Percentiles rank a stretch among this genome's conserved stretches.
Conservation (phyloP, 2,888 invertebrate species). For the Eugnorisma glareosa region DNA sequence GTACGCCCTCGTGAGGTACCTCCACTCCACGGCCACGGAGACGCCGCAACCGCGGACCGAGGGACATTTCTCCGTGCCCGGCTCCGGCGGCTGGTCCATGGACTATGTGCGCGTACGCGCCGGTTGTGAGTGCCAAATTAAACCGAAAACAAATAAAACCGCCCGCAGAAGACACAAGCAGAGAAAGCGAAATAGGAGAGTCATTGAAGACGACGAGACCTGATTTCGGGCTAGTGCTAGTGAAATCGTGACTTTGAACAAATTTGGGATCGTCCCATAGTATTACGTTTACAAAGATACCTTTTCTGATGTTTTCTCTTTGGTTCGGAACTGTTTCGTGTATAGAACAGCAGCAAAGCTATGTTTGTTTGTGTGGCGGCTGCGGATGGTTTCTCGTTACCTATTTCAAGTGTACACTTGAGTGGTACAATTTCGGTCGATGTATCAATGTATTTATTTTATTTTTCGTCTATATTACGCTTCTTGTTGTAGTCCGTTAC, state of each 20-base stretch:
- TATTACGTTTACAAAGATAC: conserved; percentile 75
- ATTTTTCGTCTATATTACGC: conserved; percentile 80
- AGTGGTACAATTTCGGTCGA: conserved; percentile 67
- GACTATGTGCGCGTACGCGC: conserved; percentile 96
- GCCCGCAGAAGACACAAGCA: conserved; percentile 80
- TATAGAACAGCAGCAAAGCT: conserved; percentile 57
- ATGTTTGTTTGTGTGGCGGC: conserved; percentile 63
- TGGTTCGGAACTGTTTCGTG: conserved; percentile 55
- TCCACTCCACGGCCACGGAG: conserved; percentile 81
- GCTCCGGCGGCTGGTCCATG: conserved; percentile 92
- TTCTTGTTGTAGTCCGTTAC: conserved; percentile 82
- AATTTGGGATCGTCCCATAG: conserved; percentile 76
- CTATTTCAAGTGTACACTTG: conserved; percentile 62
- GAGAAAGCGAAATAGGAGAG: conserved; percentile 80
- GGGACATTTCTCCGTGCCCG: conserved; percentile 88
- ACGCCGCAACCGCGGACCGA: conserved; percentile 83
- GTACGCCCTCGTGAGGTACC: conserved; percentile 94
- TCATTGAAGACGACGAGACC: conserved; percentile 83
- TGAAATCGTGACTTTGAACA: conserved; percentile 82
- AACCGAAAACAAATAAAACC: conserved; percentile 91
- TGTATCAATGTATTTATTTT: conserved; percentile 81
- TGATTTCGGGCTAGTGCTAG: conserved; percentile 78
- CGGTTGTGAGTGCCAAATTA: conserved; percentile 96
- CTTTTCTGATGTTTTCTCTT: conserved; percentile 64
- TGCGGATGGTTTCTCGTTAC: conserved; percentile 63